Conservation (phyloP, 2,113 vertebrate genomes). For the Dasypus novemcinctus region DNA sequence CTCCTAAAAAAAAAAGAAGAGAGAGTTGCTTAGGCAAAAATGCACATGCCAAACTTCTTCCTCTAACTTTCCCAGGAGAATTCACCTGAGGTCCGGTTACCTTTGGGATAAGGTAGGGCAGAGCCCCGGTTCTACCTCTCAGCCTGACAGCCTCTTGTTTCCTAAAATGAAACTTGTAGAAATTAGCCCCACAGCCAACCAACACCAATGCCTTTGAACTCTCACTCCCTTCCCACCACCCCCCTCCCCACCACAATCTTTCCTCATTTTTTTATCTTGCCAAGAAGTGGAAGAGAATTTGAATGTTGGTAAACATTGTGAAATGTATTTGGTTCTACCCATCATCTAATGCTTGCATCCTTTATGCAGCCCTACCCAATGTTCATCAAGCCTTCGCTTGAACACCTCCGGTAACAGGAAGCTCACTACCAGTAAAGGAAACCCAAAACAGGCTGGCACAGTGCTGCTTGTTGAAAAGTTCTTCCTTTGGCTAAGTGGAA, state of each 20-base stretch:
- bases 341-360: neutral
- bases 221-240: neutral
- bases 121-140: neutral
- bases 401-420: neutral
- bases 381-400: neutral
- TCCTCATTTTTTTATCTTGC: neutral
- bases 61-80: neutral
- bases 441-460: neutral
- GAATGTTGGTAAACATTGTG: neutral
- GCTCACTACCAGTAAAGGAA: neutral
- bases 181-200: neutral
- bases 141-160: neutral
- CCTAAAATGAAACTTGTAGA: neutral
- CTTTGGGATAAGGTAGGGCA: too few relatives aligned
- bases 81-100: neutral
- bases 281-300: neutral
- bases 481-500: neutral
- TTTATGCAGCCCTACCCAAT: neutral
- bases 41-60: fast-evolving
- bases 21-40: neutral
- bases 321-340: neutral
- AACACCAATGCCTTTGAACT: neutral
- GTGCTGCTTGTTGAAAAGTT: neutral
- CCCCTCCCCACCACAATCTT: neutral
- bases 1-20: neutral